phyloP scores from a whole-genome alignment of 2,888 invertebrate species.

The Drosophila formosana region DNA sequence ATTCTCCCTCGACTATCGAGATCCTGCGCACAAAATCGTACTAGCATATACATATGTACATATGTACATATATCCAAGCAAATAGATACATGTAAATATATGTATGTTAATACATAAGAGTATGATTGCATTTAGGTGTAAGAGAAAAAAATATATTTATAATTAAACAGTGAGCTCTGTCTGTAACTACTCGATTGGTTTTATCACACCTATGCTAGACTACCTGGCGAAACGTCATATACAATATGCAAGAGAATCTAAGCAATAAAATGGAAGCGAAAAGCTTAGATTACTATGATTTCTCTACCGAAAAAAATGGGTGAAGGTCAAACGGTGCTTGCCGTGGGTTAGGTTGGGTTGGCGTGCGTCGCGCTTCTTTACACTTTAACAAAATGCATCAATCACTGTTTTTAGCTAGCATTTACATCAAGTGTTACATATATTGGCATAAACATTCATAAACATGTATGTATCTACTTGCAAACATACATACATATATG shows the following conservation, averaged over 20 bases:
- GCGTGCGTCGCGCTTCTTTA: constrained; percentile 8
- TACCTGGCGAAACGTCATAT: background rate
- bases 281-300: constrained; percentile 51
- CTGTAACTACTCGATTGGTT: background rate
- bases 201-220: background rate
- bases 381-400: constrained; percentile 61
- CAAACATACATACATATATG: background rate
- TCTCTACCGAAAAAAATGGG: constrained; percentile 76
- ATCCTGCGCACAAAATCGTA: constrained; percentile 50
- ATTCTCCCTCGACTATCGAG: constrained; percentile 29
- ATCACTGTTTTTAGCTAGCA: constrained; percentile 30
- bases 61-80: constrained; percentile 2
- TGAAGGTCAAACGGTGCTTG: constrained; percentile 71
- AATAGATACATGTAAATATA: constrained; percentile 4
- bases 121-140: too few species aligned
- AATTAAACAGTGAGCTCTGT: constrained; percentile 19
- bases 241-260: too few species aligned
- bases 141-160: background rate
- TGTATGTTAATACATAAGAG: background rate
- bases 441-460: constrained; percentile 14
- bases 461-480: background rate
- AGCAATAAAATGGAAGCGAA: background rate
- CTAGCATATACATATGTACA: background rate
- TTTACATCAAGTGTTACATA: constrained; percentile 47
- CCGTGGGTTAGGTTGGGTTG: constrained; percentile 18